Conservation (phyloP, 2,888 invertebrate genomes). For the Andricus curvator region DNA sequence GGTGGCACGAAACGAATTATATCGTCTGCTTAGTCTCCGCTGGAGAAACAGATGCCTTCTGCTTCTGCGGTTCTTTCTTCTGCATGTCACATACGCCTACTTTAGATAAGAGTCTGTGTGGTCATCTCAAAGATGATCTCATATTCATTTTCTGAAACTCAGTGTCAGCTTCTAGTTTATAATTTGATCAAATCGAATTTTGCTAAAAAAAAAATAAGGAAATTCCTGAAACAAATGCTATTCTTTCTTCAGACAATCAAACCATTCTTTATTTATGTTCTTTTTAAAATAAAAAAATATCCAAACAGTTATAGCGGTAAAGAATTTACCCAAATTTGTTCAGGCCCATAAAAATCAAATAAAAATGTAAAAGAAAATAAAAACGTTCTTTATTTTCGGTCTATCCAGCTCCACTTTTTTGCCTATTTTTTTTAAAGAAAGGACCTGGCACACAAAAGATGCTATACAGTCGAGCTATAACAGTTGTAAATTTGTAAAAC, state of each 20-base stretch:
- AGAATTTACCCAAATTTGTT: not conserved
- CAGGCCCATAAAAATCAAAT: not conserved
- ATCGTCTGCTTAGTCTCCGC: constrained; percentile 52
- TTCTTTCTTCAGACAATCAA: too few species aligned
- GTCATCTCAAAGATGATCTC: constrained; percentile 36
- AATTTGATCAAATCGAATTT: not conserved
- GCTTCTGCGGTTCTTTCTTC: constrained; percentile 59
- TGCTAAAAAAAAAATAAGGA: not conserved
- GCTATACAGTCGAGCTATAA: not conserved
- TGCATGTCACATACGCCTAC: constrained; percentile 59
- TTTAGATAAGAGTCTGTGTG: constrained; percentile 31
- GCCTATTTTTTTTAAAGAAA: not conserved
- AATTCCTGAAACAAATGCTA: not conserved
- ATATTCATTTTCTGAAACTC: not conserved
- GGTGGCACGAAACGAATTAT: constrained; percentile 45
- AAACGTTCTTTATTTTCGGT: not conserved
- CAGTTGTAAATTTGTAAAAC: constrained; percentile 10
- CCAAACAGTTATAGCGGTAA: not conserved
- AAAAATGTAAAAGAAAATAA: not conserved
- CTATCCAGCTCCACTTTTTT: constrained; percentile 5
- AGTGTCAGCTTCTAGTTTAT: not conserved
- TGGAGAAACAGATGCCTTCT: constrained; percentile 51
- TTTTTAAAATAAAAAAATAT: not conserved
- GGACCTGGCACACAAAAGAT: not conserved
- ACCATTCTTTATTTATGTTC: not conserved